Evolutionary conservation across 2,797 vertebrate species (phyloP).

Genomic region (Chaunax sp.): DNA sequence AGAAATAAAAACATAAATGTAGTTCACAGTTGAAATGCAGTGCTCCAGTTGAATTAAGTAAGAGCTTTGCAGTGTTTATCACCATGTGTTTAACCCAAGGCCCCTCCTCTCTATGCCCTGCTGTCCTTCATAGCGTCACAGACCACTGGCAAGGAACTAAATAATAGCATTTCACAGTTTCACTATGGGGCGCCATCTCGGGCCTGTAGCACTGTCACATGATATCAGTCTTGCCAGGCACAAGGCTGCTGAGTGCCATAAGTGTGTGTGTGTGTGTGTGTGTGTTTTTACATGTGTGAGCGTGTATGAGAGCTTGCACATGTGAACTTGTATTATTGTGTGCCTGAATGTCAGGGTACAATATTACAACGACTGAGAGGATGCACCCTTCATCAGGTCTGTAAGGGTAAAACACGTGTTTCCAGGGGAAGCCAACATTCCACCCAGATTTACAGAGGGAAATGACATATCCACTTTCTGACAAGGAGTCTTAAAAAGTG

Average conservation of each 20-base stretch:
- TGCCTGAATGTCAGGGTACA: conserved; percentile 61
- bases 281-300: conserved; percentile 15
- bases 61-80: conserved; percentile 55
- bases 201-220: conserved; percentile 76
- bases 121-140: conserved; percentile 76
- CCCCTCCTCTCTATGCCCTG: conserved; percentile 59
- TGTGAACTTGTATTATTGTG: conserved; percentile 51
- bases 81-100: conserved; percentile 56
- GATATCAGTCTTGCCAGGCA: conserved; percentile 71
- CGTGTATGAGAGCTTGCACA: conserved; percentile 25
- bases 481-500: conserved; percentile 75
- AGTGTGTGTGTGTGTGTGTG: conserved; percentile 16
- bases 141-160: conserved; percentile 78
- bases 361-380: conserved; percentile 71
- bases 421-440: conserved; percentile 71
- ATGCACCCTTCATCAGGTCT: conserved; percentile 75
- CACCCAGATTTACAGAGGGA: conserved; percentile 75
- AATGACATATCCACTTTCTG: conserved; percentile 79
- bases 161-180: conserved; percentile 85
- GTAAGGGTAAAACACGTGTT: conserved; percentile 83
- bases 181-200: conserved; percentile 66
- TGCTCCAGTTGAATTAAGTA: conserved; percentile 45
- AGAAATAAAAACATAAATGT: conserved; percentile 42
- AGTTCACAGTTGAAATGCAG: conserved; percentile 27
- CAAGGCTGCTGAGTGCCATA: conserved; percentile 40